phyloP scores from a whole-genome alignment of 2,113 vertebrate species.

The Lagopus leucura region DNA sequence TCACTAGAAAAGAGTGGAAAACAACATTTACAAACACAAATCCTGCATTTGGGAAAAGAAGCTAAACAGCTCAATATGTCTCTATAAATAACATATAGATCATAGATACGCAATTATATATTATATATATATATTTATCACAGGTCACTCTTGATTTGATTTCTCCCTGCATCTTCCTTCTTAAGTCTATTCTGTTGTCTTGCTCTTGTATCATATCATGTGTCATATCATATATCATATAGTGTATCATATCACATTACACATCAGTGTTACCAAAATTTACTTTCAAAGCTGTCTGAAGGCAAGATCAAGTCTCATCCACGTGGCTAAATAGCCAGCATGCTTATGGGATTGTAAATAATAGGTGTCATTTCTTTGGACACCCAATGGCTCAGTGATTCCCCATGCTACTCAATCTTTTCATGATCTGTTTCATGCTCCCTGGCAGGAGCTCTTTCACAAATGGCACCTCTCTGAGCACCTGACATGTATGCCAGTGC shows the following conservation, averaged over 20 bases:
- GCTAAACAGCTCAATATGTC: not conserved
- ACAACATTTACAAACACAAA: not conserved
- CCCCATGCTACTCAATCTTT: fast-evolving
- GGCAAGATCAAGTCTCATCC: not conserved
- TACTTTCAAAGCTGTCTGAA: not conserved
- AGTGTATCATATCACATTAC: not conserved
- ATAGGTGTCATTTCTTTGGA: not conserved
- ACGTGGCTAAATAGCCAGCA: fast-evolving
- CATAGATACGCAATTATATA: not conserved
- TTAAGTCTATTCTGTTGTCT: not conserved
- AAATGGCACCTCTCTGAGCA: not conserved
- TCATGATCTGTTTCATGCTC: not conserved
- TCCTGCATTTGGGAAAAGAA: not conserved
- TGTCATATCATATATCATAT: not conserved
- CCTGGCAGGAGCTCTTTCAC: not conserved
- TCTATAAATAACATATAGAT: not conserved
- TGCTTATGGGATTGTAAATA: not conserved
- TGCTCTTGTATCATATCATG: not conserved
- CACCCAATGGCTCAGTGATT: not conserved
- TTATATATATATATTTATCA: not conserved
- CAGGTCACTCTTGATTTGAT: not conserved
- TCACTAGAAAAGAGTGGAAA: not conserved
- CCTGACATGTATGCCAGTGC: not conserved
- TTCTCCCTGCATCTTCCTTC: not conserved
- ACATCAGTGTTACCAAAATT: not conserved